Evolutionary conservation across 1,140 invertebrate species (phyloP).

Genomic region (Microplitis mediator): DNA sequence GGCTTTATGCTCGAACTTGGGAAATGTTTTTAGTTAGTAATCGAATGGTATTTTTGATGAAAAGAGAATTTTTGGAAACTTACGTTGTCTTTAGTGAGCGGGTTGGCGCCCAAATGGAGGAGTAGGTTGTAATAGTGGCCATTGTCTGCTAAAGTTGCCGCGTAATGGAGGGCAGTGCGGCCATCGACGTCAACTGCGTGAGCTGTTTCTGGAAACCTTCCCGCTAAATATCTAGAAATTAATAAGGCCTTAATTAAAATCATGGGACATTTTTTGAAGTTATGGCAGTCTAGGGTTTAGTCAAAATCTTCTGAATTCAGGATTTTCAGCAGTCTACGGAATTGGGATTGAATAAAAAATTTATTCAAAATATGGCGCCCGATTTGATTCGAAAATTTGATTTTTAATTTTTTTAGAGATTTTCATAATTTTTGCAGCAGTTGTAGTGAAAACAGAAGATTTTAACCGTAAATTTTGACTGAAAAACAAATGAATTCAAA

Average conservation of each 20-base stretch:
- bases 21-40: constrained; percentile 27
- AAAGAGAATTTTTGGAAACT: constrained; percentile 47
- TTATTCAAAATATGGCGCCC: no score
- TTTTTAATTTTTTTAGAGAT: no score
- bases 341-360: no score
- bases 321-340: no score
- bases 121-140: constrained; percentile 88
- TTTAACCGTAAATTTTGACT: no score
- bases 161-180: constrained; percentile 89
- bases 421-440: no score
- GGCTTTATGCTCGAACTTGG: constrained; percentile 74
- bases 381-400: no score
- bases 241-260: not conserved
- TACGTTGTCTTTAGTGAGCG: constrained; percentile 82
- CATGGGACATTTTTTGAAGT: no score
- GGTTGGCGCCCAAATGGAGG: constrained; percentile 83
- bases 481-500: no score
- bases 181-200: constrained; percentile 78
- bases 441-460: no score
- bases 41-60: not conserved
- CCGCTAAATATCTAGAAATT: constrained; percentile 52
- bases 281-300: no score
- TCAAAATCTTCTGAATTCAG: no score
- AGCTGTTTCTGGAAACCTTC: constrained; percentile 84
- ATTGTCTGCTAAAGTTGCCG: constrained; percentile 82